Evolutionary conservation across 1,140 invertebrate genomes (phyloP).

Genomic region (Dreissena rostriformis): DNA sequence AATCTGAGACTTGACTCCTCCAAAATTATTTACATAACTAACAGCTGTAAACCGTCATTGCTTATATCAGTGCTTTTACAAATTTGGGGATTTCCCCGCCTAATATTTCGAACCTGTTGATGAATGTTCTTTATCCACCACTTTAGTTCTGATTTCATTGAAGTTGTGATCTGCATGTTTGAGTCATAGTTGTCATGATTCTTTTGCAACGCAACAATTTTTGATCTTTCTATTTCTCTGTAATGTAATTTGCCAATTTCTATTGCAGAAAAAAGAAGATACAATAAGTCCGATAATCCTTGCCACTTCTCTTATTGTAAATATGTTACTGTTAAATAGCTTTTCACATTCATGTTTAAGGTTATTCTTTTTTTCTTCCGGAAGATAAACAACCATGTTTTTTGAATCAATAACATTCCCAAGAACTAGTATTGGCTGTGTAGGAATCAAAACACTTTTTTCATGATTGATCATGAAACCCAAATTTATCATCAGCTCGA

Average conservation of each 20-base stretch:
- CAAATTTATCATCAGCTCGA: constrained; percentile 19
- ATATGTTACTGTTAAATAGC: constrained; percentile 24
- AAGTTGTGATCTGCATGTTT: constrained; percentile 26
- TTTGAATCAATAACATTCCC: constrained; percentile 35
- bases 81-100: constrained; percentile 15
- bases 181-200: constrained; percentile 38
- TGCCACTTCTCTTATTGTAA: constrained; percentile 40
- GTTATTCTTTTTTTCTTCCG: constrained; percentile 8
- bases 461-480: constrained; percentile 54
- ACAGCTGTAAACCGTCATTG: constrained; percentile 28
- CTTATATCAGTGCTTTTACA: constrained; percentile 14
- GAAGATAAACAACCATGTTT: constrained; percentile 45
- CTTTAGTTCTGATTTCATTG: constrained; percentile 22
- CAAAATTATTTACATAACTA: constrained; percentile 44
- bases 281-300: constrained; percentile 47
- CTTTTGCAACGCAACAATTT: constrained; percentile 33
- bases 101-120: constrained; percentile 25
- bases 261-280: constrained; percentile 44
- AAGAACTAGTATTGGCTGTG: constrained; percentile 6
- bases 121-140: constrained; percentile 48
- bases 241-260: constrained; percentile 32
- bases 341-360: constrained; percentile 28
- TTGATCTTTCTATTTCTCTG: constrained; percentile 39
- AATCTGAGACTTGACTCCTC: constrained; percentile 32
- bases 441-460: constrained; percentile 17